Evolutionary conservation across 2,888 invertebrate genomes (phyloP).

Genomic region (Microdon myrmicae): DNA sequence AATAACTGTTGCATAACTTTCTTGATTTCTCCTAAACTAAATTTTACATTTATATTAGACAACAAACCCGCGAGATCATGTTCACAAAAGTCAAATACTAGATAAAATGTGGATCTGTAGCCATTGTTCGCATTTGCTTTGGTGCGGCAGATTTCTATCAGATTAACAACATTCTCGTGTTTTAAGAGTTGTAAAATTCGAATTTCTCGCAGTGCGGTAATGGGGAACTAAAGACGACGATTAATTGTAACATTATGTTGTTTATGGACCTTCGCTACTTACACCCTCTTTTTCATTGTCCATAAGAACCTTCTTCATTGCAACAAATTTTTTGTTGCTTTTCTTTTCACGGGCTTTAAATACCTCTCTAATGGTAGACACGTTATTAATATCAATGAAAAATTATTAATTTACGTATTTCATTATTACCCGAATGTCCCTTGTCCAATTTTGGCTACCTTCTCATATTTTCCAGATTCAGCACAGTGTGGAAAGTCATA

Average conservation of each 20-base stretch:
- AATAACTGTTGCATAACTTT: constrained; percentile 89
- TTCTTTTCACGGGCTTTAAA: constrained; percentile 94
- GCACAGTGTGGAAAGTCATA: constrained; percentile 73
- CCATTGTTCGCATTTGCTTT: constrained; percentile 75
- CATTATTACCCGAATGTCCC: constrained; percentile 90
- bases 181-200: constrained; percentile 92
- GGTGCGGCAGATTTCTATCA: constrained; percentile 96
- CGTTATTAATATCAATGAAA: background rate
- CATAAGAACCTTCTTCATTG: constrained; percentile 99
- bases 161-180: constrained; percentile 96
- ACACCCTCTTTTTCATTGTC: constrained; percentile 99
- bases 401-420: background rate
- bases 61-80: constrained; percentile 97
- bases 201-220: constrained; percentile 97
- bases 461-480: constrained; percentile 93
- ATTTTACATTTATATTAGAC: constrained; percentile 95
- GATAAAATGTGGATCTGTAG: constrained; percentile 71
- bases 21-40: constrained; percentile 95
- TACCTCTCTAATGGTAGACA: constrained; percentile 78
- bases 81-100: constrained; percentile 98
- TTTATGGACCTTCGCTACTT: too few relatives aligned
- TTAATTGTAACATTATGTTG: too few relatives aligned
- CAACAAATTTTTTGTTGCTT: constrained; percentile 90
- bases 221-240: constrained; percentile 83
- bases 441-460: constrained; percentile 97